Conservation (phyloP, 2,888 invertebrate species). For the Diploptera punctata region DNA sequence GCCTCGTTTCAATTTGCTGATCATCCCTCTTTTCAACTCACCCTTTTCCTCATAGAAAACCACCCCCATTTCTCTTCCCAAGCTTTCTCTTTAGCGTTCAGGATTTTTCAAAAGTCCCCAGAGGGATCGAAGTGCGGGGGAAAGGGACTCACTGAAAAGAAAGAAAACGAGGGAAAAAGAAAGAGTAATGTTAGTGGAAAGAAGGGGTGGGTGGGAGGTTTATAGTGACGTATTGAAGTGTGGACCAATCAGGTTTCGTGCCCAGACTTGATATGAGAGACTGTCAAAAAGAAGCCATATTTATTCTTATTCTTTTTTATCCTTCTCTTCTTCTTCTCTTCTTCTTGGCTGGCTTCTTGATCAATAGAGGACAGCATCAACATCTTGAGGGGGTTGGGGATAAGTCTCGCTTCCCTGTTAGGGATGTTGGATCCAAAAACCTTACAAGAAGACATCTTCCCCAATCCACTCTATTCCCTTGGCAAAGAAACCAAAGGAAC, state of each 20-base stretch:
- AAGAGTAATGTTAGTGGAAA: slow-evolving; percentile 17
- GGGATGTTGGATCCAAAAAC: slow-evolving; percentile 14
- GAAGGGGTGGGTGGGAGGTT: slow-evolving; percentile 20
- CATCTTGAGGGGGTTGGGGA: slow-evolving; percentile 1
- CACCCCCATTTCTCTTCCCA: slow-evolving; percentile 16
- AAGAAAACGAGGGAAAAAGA: slow-evolving; percentile 17
- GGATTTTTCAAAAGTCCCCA: slow-evolving; percentile 41
- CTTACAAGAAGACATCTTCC: slow-evolving; percentile 1
- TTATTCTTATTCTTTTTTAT: too few species aligned
- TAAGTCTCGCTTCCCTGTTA: neutral
- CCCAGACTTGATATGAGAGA: slow-evolving; percentile 14
- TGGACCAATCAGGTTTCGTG: slow-evolving; percentile 38
- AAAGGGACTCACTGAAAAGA: slow-evolving; percentile 16
- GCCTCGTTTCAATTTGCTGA: slow-evolving; percentile 37
- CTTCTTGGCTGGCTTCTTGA: neutral
- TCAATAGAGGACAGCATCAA: neutral
- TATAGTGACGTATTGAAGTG: slow-evolving; percentile 39
- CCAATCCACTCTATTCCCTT: neutral
- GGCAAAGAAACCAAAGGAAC: neutral
- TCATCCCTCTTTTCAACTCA: slow-evolving; percentile 25
- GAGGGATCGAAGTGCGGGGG: slow-evolving; percentile 14
- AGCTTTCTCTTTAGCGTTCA: slow-evolving; percentile 31
- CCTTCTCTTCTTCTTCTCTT: neutral
- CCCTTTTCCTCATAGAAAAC: slow-evolving; percentile 6
- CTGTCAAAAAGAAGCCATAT: slow-evolving; percentile 39